These are phyloP conservation scores for Enteromius anoplus DNA, from an alignment of 2,797 vertebrate genomes.

Conservation along the genomic window DNA sequence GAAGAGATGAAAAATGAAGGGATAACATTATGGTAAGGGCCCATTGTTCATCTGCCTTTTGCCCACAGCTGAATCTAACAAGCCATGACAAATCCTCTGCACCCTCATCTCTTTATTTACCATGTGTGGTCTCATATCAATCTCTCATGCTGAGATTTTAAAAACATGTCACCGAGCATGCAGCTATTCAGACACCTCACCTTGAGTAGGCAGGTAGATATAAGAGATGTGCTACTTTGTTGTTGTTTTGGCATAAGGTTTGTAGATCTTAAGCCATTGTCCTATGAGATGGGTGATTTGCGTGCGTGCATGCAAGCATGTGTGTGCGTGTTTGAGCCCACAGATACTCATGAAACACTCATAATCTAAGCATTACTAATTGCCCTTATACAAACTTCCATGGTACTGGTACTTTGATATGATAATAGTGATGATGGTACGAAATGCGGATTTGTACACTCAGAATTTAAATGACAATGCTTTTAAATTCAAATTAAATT, in stretches of 20 bases:
- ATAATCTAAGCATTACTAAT: not conserved
- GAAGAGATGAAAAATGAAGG: conserved; percentile 5
- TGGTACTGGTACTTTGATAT: not conserved
- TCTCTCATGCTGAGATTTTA: conserved; percentile 65
- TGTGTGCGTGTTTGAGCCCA: not conserved
- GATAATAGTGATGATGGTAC: not conserved
- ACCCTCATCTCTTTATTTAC: conserved; percentile 20
- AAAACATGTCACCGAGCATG: conserved; percentile 43
- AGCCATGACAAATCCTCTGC: conserved; percentile 44
- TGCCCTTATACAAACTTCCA: not conserved
- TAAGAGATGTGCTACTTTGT: conserved; percentile 20
- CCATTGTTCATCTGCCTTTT: not conserved
- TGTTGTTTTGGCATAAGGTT: conserved; percentile 12
- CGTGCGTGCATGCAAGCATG: too few species aligned
- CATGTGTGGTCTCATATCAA: conserved; percentile 63
- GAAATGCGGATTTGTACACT: not conserved
- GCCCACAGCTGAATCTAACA: conserved; percentile 38
- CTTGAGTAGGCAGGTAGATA: not conserved
- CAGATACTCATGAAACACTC: not conserved
- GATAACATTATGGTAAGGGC: not conserved
- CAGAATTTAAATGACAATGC: not conserved
- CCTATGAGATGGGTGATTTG: not conserved
- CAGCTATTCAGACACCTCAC: conserved; percentile 12
- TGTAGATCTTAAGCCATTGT: not conserved
- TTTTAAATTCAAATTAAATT: not conserved